Evolutionary conservation across 2,113 vertebrate species (phyloP), one percentile per base, ranked within the genome.

Genomic region (Nothobranchius kuhntae): DNA sequence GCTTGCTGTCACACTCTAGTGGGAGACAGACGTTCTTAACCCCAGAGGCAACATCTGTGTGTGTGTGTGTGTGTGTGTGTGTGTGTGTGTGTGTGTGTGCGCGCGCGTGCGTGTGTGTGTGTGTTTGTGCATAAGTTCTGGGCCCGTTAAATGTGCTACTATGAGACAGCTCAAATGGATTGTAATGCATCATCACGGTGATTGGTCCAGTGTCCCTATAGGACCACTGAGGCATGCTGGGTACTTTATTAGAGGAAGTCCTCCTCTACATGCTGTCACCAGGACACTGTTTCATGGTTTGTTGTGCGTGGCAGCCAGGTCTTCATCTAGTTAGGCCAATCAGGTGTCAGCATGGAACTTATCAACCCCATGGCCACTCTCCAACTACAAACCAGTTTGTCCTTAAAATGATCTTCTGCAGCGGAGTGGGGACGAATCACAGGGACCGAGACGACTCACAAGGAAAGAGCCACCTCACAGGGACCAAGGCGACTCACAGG

Each of bases 1-100:
- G 85, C 81, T 90, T 73, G 72, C 75, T 86, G 89, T 89, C 80
- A 81, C 77, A 77, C 78, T 84, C 78, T 47, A 61, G 86, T 65
- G 80, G 72, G 82, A 83, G 73, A 71, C 78, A 81, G 78, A 81
- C 56, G 42, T 54, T 76, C 79, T 85, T 65, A 75, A 82, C 73
- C 79, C 87, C 78, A 67, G 76, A 89, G 80, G 78, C 75, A 75
- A 78, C 75, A 81, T 83, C 67, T 83, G 77, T 53, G 64, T 70
- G 58, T 75, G 48, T 40, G 38, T 40, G 38, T 40, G 38, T 40
- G 38, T 40, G 38, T 40, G 38, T 40, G 38, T 52, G 50, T 11
- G 40, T 83, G 77, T 53, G 63, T 71, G 57, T 75, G 47, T 52
- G 53, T 12, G 36, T 26, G 15, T 14, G 56, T 57, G 12, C 17